Percentiles rank a stretch among this genome's conserved stretches.
Evolutionary conservation across 2,797 vertebrate species (phyloP).

Genomic region (Menidia menidia): DNA sequence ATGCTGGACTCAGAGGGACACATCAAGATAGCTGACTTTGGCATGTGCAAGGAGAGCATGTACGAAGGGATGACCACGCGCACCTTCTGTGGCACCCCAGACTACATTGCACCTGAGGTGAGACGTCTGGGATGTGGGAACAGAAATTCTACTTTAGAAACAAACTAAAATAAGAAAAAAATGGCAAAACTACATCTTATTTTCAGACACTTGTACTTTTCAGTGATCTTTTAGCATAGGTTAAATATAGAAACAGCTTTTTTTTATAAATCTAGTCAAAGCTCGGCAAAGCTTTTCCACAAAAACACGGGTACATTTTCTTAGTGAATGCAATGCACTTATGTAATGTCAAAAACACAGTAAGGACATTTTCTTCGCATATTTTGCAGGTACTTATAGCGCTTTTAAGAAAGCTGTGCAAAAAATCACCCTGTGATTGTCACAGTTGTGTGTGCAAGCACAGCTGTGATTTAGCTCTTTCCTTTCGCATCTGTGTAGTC

Average conservation of each 20-base stretch:
- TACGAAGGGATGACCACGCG: slow-evolving; percentile 94
- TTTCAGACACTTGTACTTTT: background rate
- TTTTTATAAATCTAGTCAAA: background rate
- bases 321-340: too few relatives aligned
- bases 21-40: slow-evolving; percentile 98
- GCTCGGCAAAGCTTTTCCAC: background rate
- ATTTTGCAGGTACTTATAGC: too few relatives aligned
- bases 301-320: too few relatives aligned
- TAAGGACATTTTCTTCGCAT: too few relatives aligned
- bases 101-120: slow-evolving; percentile 99
- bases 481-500: slow-evolving; percentile 27
- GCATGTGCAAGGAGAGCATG: slow-evolving; percentile 99
- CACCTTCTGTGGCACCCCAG: slow-evolving; percentile 97
- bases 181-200: background rate
- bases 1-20: slow-evolving; percentile 98
- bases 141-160: too few relatives aligned
- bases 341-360: too few relatives aligned
- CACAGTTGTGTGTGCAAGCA: slow-evolving; percentile 25
- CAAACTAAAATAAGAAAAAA: background rate
- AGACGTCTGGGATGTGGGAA: slow-evolving; percentile 18
- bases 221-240: too few relatives aligned
- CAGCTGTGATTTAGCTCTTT: slow-evolving; percentile 53
- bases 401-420: slow-evolving; percentile 4
- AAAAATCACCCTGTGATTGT: too few relatives aligned
- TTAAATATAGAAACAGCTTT: background rate